These are phyloP conservation scores for Talpa occidentalis DNA, from an alignment of 2,113 vertebrate genomes.

Conservation along the genomic window DNA sequence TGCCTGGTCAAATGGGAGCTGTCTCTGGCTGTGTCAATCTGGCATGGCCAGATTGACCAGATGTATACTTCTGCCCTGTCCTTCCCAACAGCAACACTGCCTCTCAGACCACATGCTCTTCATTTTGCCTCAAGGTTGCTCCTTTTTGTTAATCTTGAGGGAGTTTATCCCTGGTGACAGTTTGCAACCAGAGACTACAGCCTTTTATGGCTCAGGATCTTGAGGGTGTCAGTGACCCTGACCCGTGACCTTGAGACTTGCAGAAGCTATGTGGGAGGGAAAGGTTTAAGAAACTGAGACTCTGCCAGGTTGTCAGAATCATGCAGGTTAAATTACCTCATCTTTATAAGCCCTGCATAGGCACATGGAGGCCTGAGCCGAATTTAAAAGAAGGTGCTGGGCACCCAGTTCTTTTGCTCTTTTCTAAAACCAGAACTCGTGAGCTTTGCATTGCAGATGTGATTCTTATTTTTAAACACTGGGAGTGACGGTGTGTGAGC, in stretches of 20 bases:
- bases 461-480: constrained; percentile 67
- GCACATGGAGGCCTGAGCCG: neutral
- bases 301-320: neutral
- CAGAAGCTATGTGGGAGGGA: neutral
- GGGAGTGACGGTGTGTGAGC: constrained; percentile 38
- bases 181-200: neutral
- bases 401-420: neutral
- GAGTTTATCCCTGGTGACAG: neutral
- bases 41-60: too few species aligned
- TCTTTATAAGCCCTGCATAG: neutral
- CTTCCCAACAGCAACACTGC: accelerated
- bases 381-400: neutral
- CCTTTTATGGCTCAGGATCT: neutral
- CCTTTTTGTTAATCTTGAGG: neutral
- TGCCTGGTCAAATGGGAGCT: neutral
- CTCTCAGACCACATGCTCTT: neutral
- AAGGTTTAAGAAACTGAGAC: accelerated
- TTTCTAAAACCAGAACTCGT: neutral
- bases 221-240: neutral
- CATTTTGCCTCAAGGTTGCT: neutral
- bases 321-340: neutral
- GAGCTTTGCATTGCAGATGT: constrained; percentile 67
- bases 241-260: neutral
- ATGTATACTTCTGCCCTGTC: accelerated
- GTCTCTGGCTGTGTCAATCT: neutral